A percentile compares a stretch with the other conserved stretches of the same genome.
These are phyloP conservation scores for Mermis nigrescens DNA, from an alignment of 2,888 invertebrate species.

Conservation along the genomic window DNA sequence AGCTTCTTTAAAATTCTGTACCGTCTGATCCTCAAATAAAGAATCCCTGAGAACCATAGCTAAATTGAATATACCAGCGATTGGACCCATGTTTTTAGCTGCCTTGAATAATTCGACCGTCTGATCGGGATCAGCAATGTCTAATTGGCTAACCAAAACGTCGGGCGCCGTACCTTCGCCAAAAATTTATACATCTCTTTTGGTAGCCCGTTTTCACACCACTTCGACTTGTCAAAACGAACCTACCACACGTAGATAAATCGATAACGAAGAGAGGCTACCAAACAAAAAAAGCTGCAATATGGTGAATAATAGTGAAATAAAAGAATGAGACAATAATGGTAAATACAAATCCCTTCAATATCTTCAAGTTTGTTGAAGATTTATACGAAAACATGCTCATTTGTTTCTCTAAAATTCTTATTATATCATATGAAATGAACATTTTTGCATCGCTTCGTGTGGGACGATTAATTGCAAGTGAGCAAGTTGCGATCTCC, in stretches of 20 bases:
- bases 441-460: too few relatives aligned
- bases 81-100: slow-evolving; percentile 25
- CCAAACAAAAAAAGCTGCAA: too few relatives aligned
- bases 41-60: slow-evolving; percentile 58
- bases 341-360: not conserved
- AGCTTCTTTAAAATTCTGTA: too few relatives aligned
- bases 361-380: too few relatives aligned
- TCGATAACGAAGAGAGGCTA: not conserved
- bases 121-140: slow-evolving; percentile 21
- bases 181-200: slow-evolving; percentile 50
- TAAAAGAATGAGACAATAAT: not conserved
- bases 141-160: slow-evolving; percentile 26
- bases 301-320: not conserved
- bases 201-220: slow-evolving; percentile 77
- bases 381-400: too few relatives aligned
- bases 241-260: too few relatives aligned
- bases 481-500: too few relatives aligned
- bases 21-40: too few relatives aligned
- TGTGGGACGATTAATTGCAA: too few relatives aligned
- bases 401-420: too few relatives aligned
- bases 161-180: slow-evolving; percentile 22
- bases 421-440: too few relatives aligned
- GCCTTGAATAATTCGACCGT: slow-evolving; percentile 16
- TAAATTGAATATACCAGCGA: slow-evolving; percentile 72
- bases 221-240: slow-evolving; percentile 67